Evolutionary conservation across 2,113 vertebrate species (phyloP), one percentile per base, ranked within the genome.

Genomic region (Alectura lathami): DNA sequence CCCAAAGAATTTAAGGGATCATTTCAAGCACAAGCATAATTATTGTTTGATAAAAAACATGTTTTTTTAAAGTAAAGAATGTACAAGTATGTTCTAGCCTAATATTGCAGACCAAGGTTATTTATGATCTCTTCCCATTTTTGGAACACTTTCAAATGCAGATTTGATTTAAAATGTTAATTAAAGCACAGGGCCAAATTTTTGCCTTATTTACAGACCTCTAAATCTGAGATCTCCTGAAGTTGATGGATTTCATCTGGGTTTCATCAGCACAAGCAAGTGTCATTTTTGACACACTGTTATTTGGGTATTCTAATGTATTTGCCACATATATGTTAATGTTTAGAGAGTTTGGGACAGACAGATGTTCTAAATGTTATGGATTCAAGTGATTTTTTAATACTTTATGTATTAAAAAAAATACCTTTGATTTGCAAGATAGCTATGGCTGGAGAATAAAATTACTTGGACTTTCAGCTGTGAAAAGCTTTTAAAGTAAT

Each of bases 151-250:
- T 96, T 93, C 96, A 96, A 96, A 97, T 90, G 69, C 77, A 78
- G 93, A 86, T 95, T 96, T 96, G 94, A 96, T 97, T 97, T 96
- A 90, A 96, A 96, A 96, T 95, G 94, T 96, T 97, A 97, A 97
- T 97, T 97, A 94, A 97, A 97, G 69, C 38, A 67, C 69, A 86
- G 88, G 95, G 94, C 95, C 73, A 95, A 82, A 94, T 96, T 96
- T 82, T 26, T 0, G 57, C 48, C 80, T 92, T 93, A 93, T 94
- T 96, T 96, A 96, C 94, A 93, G 86, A 93, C 86, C 88, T 94
- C 86, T 94, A 94, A 96, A 92, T 96, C 73, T 95, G 83, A 80
- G 94, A 5, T 73, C 83, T 81, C 86, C 88, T 86, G 73, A 96
- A 81, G 86, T 24, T 94, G 94, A 94, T 93, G 88, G 78, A 94